These are phyloP conservation scores for Florisuga fusca DNA, from an alignment of 2,797 vertebrate species.

Conservation along the genomic window DNA sequence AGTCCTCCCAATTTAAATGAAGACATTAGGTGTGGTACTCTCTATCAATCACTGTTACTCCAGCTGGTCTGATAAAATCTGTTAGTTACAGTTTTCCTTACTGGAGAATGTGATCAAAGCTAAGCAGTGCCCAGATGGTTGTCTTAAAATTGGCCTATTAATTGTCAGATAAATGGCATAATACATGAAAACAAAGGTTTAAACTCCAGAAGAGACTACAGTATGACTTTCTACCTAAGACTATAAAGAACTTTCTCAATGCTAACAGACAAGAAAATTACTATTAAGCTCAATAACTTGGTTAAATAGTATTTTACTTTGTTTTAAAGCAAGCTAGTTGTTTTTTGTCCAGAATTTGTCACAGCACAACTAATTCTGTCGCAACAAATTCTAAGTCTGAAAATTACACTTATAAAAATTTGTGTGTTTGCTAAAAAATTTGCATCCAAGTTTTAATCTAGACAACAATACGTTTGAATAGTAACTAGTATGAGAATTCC, in stretches of 20 bases:
- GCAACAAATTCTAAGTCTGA: neutral
- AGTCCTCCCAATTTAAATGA: neutral
- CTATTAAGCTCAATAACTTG: neutral
- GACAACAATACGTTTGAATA: neutral
- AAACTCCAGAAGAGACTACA: neutral
- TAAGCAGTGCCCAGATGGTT: neutral
- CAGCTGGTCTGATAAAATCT: neutral
- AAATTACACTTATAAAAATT: neutral
- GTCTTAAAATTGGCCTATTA: neutral
- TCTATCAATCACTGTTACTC: neutral
- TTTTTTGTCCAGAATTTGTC: neutral
- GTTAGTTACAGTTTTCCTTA: neutral
- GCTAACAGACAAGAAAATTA: neutral
- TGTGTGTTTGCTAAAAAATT: neutral
- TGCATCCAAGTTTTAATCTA: neutral
- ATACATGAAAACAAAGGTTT: neutral
- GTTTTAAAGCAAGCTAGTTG: neutral
- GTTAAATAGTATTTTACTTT: neutral
- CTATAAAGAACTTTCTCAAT: neutral
- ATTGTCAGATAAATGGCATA: neutral
- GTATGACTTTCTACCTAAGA: neutral
- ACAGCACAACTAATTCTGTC: neutral
- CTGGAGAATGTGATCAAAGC: neutral
- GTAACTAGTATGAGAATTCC: neutral
- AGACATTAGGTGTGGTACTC: neutral